Evolutionary conservation across 2,888 invertebrate species (phyloP).

Genomic region (Anthophora plumipes): DNA sequence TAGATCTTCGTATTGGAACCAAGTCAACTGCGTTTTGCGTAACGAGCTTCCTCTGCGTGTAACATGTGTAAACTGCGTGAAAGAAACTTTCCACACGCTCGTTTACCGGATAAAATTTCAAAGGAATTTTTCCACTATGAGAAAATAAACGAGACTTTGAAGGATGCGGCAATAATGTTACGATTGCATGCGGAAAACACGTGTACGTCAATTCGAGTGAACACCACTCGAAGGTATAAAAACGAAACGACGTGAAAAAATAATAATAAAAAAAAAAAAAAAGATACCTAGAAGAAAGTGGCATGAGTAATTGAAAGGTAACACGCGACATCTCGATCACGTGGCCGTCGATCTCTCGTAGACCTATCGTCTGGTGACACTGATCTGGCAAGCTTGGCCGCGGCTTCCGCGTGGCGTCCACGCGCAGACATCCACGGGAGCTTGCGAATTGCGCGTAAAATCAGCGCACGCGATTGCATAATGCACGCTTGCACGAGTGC

Average conservation of each 20-base stretch:
- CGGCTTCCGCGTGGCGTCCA: constrained; percentile 50
- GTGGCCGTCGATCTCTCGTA: constrained; percentile 28
- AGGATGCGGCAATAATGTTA: not conserved
- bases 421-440: constrained; percentile 22
- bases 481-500: constrained; percentile 39
- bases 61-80: not conserved
- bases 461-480: constrained; percentile 59
- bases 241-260: not conserved
- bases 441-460: constrained; percentile 61
- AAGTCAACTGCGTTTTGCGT: constrained; percentile 29
- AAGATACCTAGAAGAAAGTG: constrained; percentile 6
- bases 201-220: not conserved
- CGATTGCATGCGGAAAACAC: not conserved
- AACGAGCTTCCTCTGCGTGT: not conserved
- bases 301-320: not conserved
- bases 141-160: not conserved
- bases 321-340: constrained; percentile 42
- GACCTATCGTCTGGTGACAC: constrained; percentile 22
- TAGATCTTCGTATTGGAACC: constrained; percentile 22
- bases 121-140: not conserved
- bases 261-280: no score
- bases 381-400: constrained; percentile 22
- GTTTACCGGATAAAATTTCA: no score
- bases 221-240: not conserved
- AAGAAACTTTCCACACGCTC: not conserved